phyloP scores from a whole-genome alignment of 53 echinoderm and acorn worm genomes.

The Astropecten irregularis region DNA sequence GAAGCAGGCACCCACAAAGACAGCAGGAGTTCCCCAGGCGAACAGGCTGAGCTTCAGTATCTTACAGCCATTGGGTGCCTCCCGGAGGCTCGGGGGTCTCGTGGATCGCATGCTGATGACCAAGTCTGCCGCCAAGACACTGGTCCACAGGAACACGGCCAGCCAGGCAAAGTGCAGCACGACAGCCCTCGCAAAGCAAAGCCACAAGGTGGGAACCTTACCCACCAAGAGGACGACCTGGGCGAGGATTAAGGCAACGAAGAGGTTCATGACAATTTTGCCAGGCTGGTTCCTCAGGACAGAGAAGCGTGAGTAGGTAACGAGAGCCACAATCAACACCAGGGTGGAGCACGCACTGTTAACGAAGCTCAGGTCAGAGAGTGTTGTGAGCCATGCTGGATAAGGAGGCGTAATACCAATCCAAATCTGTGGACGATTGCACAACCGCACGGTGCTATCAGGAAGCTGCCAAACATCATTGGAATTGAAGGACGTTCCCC shows the following conservation, averaged over 20 bases:
- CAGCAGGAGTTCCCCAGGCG: constrained; percentile 53
- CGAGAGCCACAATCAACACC: neutral
- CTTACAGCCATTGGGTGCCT: neutral
- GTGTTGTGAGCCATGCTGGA: constrained; percentile 27
- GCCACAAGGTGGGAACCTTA: neutral
- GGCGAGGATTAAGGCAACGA: constrained; percentile 10
- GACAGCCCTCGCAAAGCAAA: constrained; percentile 31
- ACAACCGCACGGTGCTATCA: constrained; percentile 1
- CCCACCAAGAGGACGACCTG: neutral
- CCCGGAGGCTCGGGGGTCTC: neutral
- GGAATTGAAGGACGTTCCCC: neutral
- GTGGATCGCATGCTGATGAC: neutral
- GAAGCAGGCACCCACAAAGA: constrained; percentile 52
- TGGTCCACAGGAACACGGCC: constrained; percentile 62
- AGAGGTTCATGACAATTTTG: constrained; percentile 14
- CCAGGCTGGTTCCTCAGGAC: constrained; percentile 4
- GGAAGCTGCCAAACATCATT: constrained; percentile 22
- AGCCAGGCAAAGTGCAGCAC: constrained; percentile 56
- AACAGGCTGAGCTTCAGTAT: constrained; percentile 19
- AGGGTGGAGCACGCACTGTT: neutral
- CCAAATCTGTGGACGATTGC: too few relatives aligned
- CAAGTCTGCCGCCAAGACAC: constrained; percentile 37
- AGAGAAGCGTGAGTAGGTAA: neutral
- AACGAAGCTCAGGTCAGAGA: constrained; percentile 1
- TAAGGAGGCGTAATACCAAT: neutral